Conservation (phyloP, 2,888 invertebrate species). For the Nymphalis c-album region DNA sequence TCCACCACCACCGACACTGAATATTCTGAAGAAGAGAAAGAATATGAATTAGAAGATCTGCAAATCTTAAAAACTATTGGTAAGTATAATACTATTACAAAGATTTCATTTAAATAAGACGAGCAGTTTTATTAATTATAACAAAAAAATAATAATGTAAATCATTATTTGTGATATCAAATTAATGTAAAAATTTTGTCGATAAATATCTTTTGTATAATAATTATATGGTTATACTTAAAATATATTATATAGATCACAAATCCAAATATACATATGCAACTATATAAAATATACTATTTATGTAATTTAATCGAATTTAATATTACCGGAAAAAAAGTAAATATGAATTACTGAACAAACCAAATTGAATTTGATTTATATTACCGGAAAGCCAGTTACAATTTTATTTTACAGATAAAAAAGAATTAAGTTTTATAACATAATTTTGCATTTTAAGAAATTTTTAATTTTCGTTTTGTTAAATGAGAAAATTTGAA, state of each 20-base stretch:
- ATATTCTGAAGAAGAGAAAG: constrained; percentile 82
- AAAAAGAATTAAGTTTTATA: background rate
- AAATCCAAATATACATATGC: too few relatives aligned
- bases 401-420: too few relatives aligned
- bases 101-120: background rate
- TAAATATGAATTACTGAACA: too few relatives aligned
- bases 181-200: too few relatives aligned
- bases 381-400: too few relatives aligned
- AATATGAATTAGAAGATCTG: constrained; percentile 88
- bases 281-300: too few relatives aligned
- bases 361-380: too few relatives aligned
- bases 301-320: too few relatives aligned
- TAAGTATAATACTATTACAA: constrained; percentile 71
- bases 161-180: too few relatives aligned
- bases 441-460: background rate
- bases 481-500: constrained; percentile 10
- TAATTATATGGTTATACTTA: background rate
- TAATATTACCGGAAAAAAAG: too few relatives aligned
- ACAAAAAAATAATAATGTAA: too few relatives aligned
- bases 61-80: constrained; percentile 94
- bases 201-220: too few relatives aligned
- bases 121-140: background rate
- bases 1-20: constrained; percentile 81
- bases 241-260: background rate
- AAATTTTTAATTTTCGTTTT: background rate